Evolutionary conservation across 2,797 vertebrate species (phyloP).

Genomic region (Gymnoscopelus microlampas): DNA sequence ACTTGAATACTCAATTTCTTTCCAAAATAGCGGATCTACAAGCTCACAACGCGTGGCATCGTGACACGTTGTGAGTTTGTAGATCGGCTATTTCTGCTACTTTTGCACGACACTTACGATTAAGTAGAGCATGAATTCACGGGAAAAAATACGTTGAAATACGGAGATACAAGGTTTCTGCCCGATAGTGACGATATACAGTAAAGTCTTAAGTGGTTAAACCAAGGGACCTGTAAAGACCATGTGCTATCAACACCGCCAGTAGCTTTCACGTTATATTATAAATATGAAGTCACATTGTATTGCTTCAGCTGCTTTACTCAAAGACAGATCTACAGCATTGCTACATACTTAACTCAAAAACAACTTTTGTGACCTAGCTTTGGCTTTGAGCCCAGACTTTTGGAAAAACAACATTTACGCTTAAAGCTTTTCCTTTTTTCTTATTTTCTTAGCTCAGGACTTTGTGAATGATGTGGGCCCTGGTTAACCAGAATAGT

Average conservation of each 20-base stretch:
- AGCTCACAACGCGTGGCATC: too few species aligned
- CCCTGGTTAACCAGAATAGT: slow-evolving; percentile 54
- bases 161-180: too few species aligned
- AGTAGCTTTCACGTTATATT: slow-evolving; percentile 1
- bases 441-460: slow-evolving; percentile 36
- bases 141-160: too few species aligned
- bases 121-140: too few species aligned
- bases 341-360: slow-evolving; percentile 17
- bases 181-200: too few species aligned
- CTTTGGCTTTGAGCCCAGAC: slow-evolving; percentile 26
- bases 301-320: slow-evolving; percentile 5
- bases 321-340: slow-evolving; percentile 10
- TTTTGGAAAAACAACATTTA: slow-evolving; percentile 46
- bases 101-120: too few species aligned
- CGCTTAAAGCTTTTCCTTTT: slow-evolving; percentile 20
- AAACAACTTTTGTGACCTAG: slow-evolving; percentile 32
- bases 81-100: too few species aligned
- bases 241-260: not conserved
- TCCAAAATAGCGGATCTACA: too few species aligned
- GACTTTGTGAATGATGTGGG: slow-evolving; percentile 26
- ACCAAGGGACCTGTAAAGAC: not conserved
- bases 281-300: not conserved
- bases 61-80: too few species aligned
- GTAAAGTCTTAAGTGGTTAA: too few species aligned
- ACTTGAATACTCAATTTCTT: too few species aligned